A percentile compares a stretch with the other conserved stretches of the same genome.
Conservation (phyloP, 1,140 invertebrate genomes). For the Cotesia glomerata region DNA sequence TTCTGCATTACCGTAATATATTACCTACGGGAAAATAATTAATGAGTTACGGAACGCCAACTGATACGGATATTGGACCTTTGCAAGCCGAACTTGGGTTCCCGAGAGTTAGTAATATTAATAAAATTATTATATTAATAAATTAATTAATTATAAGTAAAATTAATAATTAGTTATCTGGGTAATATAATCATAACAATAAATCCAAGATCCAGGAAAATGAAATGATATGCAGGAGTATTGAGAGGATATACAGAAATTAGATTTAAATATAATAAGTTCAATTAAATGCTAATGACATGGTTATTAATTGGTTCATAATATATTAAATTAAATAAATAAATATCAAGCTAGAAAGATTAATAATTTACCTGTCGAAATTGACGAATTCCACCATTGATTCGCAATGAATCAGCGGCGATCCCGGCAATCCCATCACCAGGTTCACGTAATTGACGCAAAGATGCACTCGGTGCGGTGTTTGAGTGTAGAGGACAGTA, state of each 20-base stretch:
- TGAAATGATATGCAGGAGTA: no score
- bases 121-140: no score
- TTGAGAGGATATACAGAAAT: no score
- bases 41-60: background rate
- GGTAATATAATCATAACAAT: no score
- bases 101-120: background rate
- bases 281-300: no score
- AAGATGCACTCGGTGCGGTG: conserved; percentile 73
- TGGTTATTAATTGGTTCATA: no score
- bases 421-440: conserved; percentile 92
- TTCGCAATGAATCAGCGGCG: conserved; percentile 93
- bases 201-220: no score
- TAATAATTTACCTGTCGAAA: conserved; percentile 84
- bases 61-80: background rate
- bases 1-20: no score
- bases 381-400: conserved; percentile 94
- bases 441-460: conserved; percentile 82
- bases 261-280: no score
- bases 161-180: no score
- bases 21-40: background rate
- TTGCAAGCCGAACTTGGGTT: background rate
- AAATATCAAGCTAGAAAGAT: background rate
- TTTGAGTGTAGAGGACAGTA: conserved; percentile 62
- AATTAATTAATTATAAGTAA: no score
- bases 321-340: background rate